Percentiles rank a stretch among this genome's conserved stretches.
Evolutionary conservation across 2,797 vertebrate species (phyloP).

Genomic region (Sarcoramphus papa): DNA sequence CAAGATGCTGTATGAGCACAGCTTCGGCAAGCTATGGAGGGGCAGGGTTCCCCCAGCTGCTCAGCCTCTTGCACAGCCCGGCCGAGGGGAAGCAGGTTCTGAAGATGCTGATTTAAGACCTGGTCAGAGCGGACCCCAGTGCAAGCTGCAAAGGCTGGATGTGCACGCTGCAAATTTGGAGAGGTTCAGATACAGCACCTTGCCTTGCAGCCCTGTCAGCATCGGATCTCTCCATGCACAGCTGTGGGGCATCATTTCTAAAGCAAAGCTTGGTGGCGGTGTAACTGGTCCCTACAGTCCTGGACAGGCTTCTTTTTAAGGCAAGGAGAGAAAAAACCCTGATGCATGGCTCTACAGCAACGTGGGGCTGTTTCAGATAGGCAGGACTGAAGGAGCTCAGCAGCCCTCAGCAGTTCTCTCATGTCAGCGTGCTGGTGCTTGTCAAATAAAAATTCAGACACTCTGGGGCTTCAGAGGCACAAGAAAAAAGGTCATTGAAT

Average conservation of each 20-base stretch:
- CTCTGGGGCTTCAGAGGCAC: not conserved
- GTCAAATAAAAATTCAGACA: not conserved
- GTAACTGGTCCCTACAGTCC: not conserved
- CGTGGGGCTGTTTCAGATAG: not conserved
- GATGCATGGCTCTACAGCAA: not conserved
- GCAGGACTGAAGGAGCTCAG: not conserved
- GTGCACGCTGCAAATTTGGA: rapidly evolving
- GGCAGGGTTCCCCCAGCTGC: not conserved
- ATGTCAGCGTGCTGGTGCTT: not conserved
- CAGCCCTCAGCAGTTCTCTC: not conserved
- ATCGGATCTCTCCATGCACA: not conserved
- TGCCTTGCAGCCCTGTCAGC: not conserved
- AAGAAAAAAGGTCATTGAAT: not conserved
- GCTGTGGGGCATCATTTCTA: not conserved
- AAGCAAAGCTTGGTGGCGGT: not conserved
- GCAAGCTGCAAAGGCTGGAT: not conserved
- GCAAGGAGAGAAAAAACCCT: not conserved
- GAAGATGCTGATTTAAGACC: not conserved
- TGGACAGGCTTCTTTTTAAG: not conserved
- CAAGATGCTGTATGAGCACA: not conserved
- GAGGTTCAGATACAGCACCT: not conserved
- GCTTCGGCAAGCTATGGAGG: not conserved
- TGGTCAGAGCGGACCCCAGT: not conserved
- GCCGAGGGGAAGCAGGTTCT: not conserved
- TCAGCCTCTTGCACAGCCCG: not conserved